Evolutionary conservation across 2,888 invertebrate genomes (phyloP), one percentile per base, ranked within the genome.

Genomic region (Drosophila atripex): DNA sequence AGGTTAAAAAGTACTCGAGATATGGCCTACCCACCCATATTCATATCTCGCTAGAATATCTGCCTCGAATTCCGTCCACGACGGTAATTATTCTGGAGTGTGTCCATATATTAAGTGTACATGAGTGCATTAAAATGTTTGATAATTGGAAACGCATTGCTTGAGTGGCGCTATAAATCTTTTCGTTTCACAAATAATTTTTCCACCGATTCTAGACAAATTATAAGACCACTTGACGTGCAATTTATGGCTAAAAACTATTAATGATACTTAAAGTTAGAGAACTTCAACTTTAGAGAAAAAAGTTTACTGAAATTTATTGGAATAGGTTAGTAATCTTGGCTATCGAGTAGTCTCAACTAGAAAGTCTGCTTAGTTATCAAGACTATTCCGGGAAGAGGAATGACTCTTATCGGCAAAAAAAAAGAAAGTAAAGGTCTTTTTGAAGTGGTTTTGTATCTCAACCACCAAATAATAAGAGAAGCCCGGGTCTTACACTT

Each of bases 71-170:
- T 39, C 47, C 46, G 51, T 18, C 35, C 14, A 14, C 41, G 50
- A 14, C 58, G 23, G 35, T 55, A 75, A 75, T 78, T 61, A 58
- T 38, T 63, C 14, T 65, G 32, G 69, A 77, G 71, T 80, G 52
- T 54, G 66, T 23, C 69, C 73, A 73, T 78, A 73, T 77, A 82
- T 63, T 43, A 51, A 14, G 43, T 4, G 43, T 61, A 53, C 69
- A 52, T 71, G 75, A 46, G 58, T 25, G 39, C 60, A 75, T 60
- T 58, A 70, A 71, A 71, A 66, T 58, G 66, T 65, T 71, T 51
- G 47, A 85, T 68, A 55, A 80, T 75, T 71, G 63, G 12, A 73
- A 63, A 71, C 49, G 32, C 64, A 69, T 80, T 80, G 23, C 18
- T 61, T 21, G 32, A 73, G 68, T 66, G 35, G 12, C 39, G 51